Conservation (phyloP, 2,797 vertebrate genomes). For the Jordanella pulchra region DNA sequence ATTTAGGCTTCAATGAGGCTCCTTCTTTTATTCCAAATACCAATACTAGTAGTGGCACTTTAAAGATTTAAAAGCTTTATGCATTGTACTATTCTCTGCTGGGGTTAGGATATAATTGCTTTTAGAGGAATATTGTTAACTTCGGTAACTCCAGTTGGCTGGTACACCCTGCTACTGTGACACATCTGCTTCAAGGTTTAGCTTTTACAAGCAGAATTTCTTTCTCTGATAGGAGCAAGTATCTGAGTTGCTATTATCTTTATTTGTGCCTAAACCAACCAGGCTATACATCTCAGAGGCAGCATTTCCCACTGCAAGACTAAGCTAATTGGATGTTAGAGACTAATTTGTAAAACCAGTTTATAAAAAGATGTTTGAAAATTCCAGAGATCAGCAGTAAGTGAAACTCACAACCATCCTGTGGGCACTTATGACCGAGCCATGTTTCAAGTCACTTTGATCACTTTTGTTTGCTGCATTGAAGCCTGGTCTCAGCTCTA, state of each 20-base stretch:
- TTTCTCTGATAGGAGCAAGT: not conserved
- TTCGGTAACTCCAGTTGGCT: not conserved
- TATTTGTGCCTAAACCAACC: not conserved
- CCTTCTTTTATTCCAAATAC: not conserved
- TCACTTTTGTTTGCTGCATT: not conserved
- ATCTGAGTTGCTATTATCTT: not conserved
- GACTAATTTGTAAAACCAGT: not conserved
- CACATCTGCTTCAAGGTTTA: not conserved
- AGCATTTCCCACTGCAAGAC: not conserved
- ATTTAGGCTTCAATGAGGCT: conserved; percentile 6
- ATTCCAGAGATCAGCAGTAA: not conserved
- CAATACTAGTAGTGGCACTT: not conserved
- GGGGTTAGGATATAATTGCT: not conserved
- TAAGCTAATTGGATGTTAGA: not conserved
- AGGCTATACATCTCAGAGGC: not conserved
- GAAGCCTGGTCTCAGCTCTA: not conserved
- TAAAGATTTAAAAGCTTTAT: not conserved
- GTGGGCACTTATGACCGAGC: not conserved
- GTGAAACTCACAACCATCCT: not conserved
- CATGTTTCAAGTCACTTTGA: not conserved
- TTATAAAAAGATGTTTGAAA: not conserved
- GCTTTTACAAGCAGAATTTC: not conserved
- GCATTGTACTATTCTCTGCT: not conserved
- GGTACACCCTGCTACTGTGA: not conserved
- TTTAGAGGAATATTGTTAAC: not conserved